Evolutionary conservation across 2,113 vertebrate genomes (phyloP).

Genomic region (Apteryx mantelli): DNA sequence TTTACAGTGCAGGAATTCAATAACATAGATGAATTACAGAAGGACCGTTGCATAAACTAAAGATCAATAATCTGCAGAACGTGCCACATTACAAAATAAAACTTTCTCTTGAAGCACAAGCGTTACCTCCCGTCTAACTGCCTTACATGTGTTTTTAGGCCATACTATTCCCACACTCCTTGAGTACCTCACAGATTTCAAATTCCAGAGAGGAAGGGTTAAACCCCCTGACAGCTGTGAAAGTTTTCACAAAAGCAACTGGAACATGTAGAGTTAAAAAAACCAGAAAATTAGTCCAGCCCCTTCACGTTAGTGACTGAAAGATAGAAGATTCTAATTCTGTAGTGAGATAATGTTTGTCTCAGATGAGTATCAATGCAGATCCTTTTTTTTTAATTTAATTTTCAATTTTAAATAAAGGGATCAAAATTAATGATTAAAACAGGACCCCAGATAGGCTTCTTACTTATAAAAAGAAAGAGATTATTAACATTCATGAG

Average conservation of each 20-base stretch:
- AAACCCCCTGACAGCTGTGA: not conserved
- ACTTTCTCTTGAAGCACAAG: not conserved
- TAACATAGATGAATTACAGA: not conserved
- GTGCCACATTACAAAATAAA: not conserved
- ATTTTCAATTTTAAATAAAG: not conserved
- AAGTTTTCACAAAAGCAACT: not conserved
- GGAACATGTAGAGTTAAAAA: accelerated
- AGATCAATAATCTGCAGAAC: not conserved
- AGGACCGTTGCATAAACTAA: not conserved
- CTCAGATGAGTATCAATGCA: not conserved
- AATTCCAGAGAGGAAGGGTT: not conserved
- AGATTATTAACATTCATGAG: conserved; percentile 21
- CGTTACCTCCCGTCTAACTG: not conserved
- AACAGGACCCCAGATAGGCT: not conserved
- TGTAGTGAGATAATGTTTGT: not conserved
- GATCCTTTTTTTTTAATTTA: not conserved
- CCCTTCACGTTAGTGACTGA: not conserved
- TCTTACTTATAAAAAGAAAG: not conserved
- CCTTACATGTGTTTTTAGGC: not conserved
- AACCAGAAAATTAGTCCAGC: not conserved
- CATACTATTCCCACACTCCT: not conserved
- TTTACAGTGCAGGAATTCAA: not conserved
- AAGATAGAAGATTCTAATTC: not conserved
- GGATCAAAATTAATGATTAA: conserved; percentile 15
- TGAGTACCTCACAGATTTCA: not conserved